Percentiles rank a stretch among this genome's conserved stretches.
Evolutionary conservation across 2,888 invertebrate species (phyloP).

Genomic region (Sminthurinus aureus): DNA sequence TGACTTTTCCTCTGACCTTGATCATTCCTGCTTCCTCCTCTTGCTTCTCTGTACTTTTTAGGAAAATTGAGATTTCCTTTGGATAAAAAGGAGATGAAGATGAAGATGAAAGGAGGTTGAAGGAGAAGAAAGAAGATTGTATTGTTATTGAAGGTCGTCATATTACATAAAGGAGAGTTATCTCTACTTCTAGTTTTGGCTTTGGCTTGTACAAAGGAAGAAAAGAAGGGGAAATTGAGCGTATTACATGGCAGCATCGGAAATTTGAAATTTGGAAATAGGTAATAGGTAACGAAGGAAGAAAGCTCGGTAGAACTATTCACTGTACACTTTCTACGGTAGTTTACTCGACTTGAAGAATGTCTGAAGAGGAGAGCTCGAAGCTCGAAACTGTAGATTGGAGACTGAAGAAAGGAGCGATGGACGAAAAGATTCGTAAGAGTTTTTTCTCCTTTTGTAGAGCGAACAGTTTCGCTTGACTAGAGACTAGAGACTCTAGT

Average conservation of each 20-base stretch:
- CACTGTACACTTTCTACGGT: no score
- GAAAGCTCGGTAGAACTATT: not conserved
- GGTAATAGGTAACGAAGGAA: not conserved
- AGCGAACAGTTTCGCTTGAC: slow-evolving; percentile 12
- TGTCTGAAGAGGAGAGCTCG: no score
- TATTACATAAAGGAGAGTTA: not conserved
- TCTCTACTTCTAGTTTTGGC: not conserved
- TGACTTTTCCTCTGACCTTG: no score
- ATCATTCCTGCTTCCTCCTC: no score
- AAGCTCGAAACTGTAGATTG: not conserved
- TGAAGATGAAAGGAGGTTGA: not conserved
- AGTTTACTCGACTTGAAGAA: no score
- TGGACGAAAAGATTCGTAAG: no score
- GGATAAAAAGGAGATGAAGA: not conserved
- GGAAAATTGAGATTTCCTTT: no score
- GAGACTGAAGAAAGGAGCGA: not conserved
- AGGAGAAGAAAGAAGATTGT: not conserved
- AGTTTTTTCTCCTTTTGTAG: not conserved
- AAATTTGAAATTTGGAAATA: not conserved
- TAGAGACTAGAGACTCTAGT: not conserved
- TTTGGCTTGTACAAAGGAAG: not conserved
- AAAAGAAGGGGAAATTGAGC: not conserved
- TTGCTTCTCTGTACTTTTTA: no score
- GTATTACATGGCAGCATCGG: not conserved
- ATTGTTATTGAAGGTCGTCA: not conserved